These are phyloP conservation scores for Xyrichtys novacula DNA, from an alignment of 2,797 vertebrate species.

Conservation along the genomic window DNA sequence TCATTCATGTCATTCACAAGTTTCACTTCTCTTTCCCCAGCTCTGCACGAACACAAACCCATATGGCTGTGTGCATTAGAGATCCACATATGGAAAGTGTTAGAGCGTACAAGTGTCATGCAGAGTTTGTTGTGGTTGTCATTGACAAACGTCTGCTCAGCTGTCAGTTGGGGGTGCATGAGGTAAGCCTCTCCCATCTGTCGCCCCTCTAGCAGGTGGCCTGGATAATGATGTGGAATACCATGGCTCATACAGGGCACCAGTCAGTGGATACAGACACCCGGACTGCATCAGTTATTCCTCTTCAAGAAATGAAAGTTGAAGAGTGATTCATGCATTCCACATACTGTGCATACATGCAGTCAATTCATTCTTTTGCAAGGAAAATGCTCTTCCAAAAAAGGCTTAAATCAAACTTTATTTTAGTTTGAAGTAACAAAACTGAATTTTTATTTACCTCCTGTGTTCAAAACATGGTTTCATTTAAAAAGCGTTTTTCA, in stretches of 20 bases:
- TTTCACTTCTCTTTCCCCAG: slow-evolving; percentile 6
- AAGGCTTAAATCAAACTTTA: no score
- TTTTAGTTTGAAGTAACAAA: neutral
- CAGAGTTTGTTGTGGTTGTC: slow-evolving; percentile 66
- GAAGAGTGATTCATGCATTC: neutral
- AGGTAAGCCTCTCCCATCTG: slow-evolving; percentile 76
- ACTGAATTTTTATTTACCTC: neutral
- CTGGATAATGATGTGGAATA: slow-evolving; percentile 69
- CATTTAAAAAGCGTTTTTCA: neutral
- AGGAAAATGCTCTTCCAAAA: no score
- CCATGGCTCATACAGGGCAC: slow-evolving; percentile 42
- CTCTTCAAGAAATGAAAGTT: slow-evolving; percentile 16
- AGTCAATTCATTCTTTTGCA: no score
- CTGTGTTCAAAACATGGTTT: neutral
- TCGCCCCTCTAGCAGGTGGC: slow-evolving; percentile 64
- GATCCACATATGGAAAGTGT: slow-evolving; percentile 53
- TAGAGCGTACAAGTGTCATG: slow-evolving; percentile 56
- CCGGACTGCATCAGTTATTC: neutral
- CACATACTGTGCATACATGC: no score
- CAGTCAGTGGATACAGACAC: slow-evolving; percentile 31
- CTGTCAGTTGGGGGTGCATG: slow-evolving; percentile 61
- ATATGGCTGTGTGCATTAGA: slow-evolving; percentile 35
- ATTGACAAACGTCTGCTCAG: slow-evolving; percentile 68
- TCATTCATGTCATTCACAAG: slow-evolving; percentile 2
- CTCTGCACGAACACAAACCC: slow-evolving; percentile 24